Conservation (phyloP, 2,797 vertebrate species). For the Sebastes baramenuke region DNA sequence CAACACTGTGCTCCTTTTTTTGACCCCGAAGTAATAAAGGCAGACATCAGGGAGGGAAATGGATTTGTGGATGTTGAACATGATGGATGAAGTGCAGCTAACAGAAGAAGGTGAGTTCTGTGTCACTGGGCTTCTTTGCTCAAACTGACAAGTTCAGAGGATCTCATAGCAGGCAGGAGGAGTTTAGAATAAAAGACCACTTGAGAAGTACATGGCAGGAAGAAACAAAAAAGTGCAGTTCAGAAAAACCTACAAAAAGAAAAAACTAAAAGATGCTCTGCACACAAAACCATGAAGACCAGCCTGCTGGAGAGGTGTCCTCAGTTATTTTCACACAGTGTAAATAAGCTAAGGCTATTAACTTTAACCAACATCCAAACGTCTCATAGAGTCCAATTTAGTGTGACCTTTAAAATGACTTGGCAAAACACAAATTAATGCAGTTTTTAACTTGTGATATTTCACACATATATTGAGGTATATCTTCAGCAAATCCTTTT, state of each 20-base stretch:
- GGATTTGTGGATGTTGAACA: not conserved
- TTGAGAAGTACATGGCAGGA: not conserved
- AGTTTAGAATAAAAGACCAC: not conserved
- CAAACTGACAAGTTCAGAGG: not conserved
- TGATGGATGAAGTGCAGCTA: not conserved
- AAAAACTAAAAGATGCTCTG: not conserved
- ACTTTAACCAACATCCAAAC: not conserved
- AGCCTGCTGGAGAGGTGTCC: not conserved
- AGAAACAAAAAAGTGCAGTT: not conserved
- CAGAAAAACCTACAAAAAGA: not conserved
- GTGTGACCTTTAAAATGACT: not conserved
- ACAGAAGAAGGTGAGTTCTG: not conserved
- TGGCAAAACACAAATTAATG: not conserved
- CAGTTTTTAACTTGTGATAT: not conserved
- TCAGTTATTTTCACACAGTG: not conserved
- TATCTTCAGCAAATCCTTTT: not conserved
- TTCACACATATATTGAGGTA: not conserved
- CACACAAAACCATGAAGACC: not conserved
- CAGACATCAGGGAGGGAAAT: not conserved
- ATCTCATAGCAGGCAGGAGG: not conserved
- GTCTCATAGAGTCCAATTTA: not conserved
- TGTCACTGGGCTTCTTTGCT: not conserved
- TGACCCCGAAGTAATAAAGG: constrained; percentile 41
- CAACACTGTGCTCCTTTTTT: not conserved
- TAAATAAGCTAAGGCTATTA: not conserved